Evolutionary conservation across 1,140 invertebrate species (phyloP), one percentile per base, ranked within the genome.

Genomic region (Eumaeus atala): DNA sequence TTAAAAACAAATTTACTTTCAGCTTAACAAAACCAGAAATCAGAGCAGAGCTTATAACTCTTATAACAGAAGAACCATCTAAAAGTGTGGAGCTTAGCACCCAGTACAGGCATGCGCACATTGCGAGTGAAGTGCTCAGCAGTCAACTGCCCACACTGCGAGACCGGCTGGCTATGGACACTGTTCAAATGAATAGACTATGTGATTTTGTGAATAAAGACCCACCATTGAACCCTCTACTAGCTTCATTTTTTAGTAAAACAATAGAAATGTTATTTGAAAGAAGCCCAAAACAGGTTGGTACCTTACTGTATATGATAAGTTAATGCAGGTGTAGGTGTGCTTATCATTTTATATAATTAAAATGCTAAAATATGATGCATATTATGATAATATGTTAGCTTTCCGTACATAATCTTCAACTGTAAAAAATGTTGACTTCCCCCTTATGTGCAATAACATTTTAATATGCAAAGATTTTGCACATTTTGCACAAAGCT

Each of bases 211-310:
- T 97, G 64, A 93, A 97, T 78, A 91, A 90, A 52, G 92, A 95
- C 57, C 91, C 94, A 74, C 94, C 95, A 37, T 89, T 98, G 48
- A 98, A 99, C 90, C 96, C 97, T 56, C 88, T 99, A 50, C 90
- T 98, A 69, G 96, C 97, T 38, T 97, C 96, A 63, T 98, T 97
- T 90, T 97, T 98, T 89, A 96, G 95, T 85, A 97, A 97, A 91
- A 96, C 95, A 51, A 91, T 98, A 81, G 92, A 94, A 67, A 92
- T 95, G 79, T 89, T 97, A 66, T 91, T 97, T 59, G 91, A 92
- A 56, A 91, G 93, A 72, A 95, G 21, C 66, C 76, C 84, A 58
- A 88, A 89, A 76, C 88, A 89, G 80, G 83, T 85, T 44, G 34
- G 14, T 64, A 10, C 49, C 34, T 17, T 21, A 16, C 38, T 9